Conservation (phyloP, 1,140 invertebrate species). For the Hylyphantes graminicola region DNA sequence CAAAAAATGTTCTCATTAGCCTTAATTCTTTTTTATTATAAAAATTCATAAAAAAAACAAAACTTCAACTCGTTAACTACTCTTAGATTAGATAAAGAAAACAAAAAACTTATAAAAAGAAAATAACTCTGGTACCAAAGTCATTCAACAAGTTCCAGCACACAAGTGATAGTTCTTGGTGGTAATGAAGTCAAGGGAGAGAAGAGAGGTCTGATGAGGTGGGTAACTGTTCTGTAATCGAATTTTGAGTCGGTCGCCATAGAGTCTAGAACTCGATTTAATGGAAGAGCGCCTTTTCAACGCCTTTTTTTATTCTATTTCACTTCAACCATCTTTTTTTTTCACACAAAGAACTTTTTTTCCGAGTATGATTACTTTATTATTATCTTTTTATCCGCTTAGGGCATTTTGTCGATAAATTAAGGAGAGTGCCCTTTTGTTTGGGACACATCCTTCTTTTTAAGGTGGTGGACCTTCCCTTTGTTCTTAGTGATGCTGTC, state of each 20-base stretch:
- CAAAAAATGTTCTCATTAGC: no score
- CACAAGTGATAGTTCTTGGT: slow-evolving; percentile 5
- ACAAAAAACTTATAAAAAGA: background rate
- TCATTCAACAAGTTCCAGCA: slow-evolving; percentile 32
- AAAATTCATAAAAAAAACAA: background rate
- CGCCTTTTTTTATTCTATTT: background rate
- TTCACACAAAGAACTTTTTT: background rate
- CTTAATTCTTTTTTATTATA: no score
- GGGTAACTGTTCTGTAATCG: slow-evolving; percentile 44
- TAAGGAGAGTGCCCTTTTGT: slow-evolving; percentile 37
- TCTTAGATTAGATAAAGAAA: background rate
- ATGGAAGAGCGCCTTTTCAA: slow-evolving; percentile 24
- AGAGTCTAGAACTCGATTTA: slow-evolving; percentile 46
- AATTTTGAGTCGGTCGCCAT: slow-evolving; percentile 46
- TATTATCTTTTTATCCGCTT: slow-evolving; percentile 42
- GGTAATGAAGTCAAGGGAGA: slow-evolving; percentile 39
- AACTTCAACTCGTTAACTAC: slow-evolving; percentile 8
- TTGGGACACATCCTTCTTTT: background rate
- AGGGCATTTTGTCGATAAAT: slow-evolving; percentile 34
- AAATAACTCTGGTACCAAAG: background rate
- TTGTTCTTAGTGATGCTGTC: background rate
- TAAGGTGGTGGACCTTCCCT: background rate
- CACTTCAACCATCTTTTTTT: background rate
- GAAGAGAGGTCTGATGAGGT: slow-evolving; percentile 7
- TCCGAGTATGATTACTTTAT: slow-evolving; percentile 43